Evolutionary conservation across 1,140 invertebrate genomes (phyloP), one percentile per base, ranked within the genome.

Genomic region (Drosophila erecta): DNA sequence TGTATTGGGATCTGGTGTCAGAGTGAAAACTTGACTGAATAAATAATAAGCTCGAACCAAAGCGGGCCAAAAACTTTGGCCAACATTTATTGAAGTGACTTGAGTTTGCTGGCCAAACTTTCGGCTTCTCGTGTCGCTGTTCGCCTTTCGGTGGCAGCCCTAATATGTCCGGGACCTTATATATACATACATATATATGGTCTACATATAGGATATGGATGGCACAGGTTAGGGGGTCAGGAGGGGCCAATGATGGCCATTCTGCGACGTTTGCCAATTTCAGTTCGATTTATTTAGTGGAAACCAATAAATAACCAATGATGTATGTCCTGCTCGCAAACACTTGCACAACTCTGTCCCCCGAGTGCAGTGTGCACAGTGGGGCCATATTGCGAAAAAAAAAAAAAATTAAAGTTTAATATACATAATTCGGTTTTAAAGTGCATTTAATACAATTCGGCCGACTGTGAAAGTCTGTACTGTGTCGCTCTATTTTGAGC

Each of bases 231-330:
- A 24, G 50, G 37, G 64, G 67, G 65, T 71, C 67, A 57, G 67
- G 51, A 57, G 67, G 66, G 59, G 84, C 83, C 83, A 87, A 87
- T 87, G 81, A 87, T 89, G 83, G 85, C 84, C 83, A 72, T 87
- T 89, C 86, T 83, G 83, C 84, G 83, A 89, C 83, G 83, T 87
- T 85, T 87, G 83, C 83, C 83, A 86, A 87, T 86, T 86, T 87
- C 71, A 85, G 76, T 81, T 86, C 79, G 83, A 87, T 86, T 86
- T 86, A 86, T 86, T 86, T 86, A 89, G 83, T 86, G 83, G 83
- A 86, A 86, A 83, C 79, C 83, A 87, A 86, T 86, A 86, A 86
- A 86, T 86, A 87, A 86, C 83, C 83, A 87, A 87, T 87, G 84
- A 83, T 87, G 84, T 79, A 86, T 57, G 71, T 67, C 46, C 50